Evolutionary conservation across 2,113 vertebrate species (phyloP), one percentile per base, ranked within the genome.

Genomic region (Lonchura striata): DNA sequence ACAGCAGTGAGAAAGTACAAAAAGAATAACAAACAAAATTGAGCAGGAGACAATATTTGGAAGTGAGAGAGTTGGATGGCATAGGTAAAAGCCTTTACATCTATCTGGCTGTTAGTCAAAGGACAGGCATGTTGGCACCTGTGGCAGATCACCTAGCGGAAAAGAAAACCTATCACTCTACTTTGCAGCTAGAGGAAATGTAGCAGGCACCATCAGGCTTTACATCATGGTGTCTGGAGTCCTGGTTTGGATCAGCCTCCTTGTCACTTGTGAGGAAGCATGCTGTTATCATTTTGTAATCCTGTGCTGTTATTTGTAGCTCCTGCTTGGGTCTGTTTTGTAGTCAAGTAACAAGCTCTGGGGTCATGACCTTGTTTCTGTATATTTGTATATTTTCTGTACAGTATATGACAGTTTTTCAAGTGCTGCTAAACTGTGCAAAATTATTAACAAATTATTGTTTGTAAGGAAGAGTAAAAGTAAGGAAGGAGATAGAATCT

Each of bases 241-340:
- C 24, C 82, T 96, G 93, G 49, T 76, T 95, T 95, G 82, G 84
- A 86, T 93, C 90, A 95, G 35, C 15, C 42, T 85, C 66, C 44
- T 23, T 54, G 71, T 80, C 88, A 82, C 74, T 80, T 64, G 41
- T 41, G 81, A 93, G 82, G 78, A 68, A 85, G 61, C 21, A 14
- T 12, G 33, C 44, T 87, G 54, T 82, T 95, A 85, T 71, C 12
- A 0, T 69, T 87, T 82, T 88, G 50, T 77, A 86, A 90, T 88
- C 79, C 59, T 59, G 31, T 42, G 54, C 27, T 57, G 70, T 53
- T 90, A 86, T 95, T 95, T 96, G 94, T 92, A 90, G 59, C 46
- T 93, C 70, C 86, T 85, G 35, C n/a, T 23, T 80, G 18, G 20
- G 23, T 69, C 75, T 88, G 63, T 68, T 83, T 72, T 63, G 30